Evolutionary conservation across 2,113 vertebrate genomes (phyloP).

Genomic region (Halcyon senegalensis): DNA sequence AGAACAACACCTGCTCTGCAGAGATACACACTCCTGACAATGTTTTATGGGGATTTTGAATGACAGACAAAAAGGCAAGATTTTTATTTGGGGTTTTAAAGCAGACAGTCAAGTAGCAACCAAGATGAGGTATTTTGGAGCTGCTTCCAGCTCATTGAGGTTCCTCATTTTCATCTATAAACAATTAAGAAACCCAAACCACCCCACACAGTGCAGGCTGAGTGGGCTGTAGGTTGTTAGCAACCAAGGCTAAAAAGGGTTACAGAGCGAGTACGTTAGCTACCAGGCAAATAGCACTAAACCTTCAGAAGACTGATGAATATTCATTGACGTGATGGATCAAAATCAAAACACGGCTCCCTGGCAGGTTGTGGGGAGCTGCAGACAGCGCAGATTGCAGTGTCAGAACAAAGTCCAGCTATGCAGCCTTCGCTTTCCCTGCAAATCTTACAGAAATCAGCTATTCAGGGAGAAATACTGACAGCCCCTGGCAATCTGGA

Average conservation of each 20-base stretch:
- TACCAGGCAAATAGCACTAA: constrained; percentile 29
- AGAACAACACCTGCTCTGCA: background rate
- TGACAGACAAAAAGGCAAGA: constrained; percentile 20
- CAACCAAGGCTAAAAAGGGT: constrained; percentile 20
- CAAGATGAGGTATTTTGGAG: background rate
- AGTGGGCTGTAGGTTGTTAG: constrained; percentile 22
- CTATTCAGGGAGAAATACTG: background rate
- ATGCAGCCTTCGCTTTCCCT: background rate
- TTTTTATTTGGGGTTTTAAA: constrained; percentile 10
- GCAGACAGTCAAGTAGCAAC: background rate
- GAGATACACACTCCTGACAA: background rate
- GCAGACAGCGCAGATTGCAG: background rate
- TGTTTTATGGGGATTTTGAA: background rate
- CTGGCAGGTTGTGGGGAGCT: background rate
- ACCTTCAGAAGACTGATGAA: constrained; percentile 42
- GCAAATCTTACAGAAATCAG: constrained; percentile 19
- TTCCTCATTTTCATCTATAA: constrained; percentile 39
- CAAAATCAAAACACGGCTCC: constrained; percentile 23
- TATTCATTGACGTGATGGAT: constrained; percentile 38
- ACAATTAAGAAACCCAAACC: constrained; percentile 22
- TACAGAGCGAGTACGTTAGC: background rate
- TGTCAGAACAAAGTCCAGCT: background rate
- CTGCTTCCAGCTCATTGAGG: constrained; percentile 6
- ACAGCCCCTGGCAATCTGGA: background rate
- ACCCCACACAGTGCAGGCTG: background rate